Percentiles rank a stretch among this genome's conserved stretches.
Conservation (phyloP, 2,113 vertebrate species). For the Muscicapa adusta region DNA sequence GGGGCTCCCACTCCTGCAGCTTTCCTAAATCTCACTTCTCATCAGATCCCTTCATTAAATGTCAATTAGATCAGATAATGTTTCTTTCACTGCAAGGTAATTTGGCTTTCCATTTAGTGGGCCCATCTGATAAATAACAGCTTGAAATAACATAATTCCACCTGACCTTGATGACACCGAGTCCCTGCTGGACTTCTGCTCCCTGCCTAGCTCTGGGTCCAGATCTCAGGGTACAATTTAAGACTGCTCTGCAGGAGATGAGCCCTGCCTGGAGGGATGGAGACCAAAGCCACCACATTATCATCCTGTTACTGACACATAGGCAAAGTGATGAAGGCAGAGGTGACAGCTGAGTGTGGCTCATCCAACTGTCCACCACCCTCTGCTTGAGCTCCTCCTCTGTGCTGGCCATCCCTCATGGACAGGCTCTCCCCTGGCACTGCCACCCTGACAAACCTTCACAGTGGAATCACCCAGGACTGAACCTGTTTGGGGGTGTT, state of each 20-base stretch:
- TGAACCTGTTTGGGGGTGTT: not conserved
- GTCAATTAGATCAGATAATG: not conserved
- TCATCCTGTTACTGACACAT: not conserved
- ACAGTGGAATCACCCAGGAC: not conserved
- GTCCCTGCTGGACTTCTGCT: not conserved
- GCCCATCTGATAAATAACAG: conserved; percentile 43
- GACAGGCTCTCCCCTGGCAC: not conserved
- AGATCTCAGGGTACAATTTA: not conserved
- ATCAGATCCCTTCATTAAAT: conserved; percentile 9
- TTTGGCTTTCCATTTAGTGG: conserved; percentile 25
- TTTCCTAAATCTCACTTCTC: not conserved
- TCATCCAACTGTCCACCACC: not conserved
- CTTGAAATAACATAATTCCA: not conserved
- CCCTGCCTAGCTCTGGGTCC: not conserved
- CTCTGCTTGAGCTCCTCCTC: not conserved
- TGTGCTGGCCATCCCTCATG: accelerated
- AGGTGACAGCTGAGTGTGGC: not conserved
- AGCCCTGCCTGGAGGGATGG: not conserved
- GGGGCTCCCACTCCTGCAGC: not conserved
- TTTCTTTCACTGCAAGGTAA: conserved; percentile 49
- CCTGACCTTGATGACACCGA: not conserved
- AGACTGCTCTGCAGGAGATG: not conserved
- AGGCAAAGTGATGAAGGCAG: not conserved
- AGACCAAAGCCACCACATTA: not conserved
- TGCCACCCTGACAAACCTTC: not conserved